These are phyloP conservation scores for Anser brachyrhynchus DNA, from an alignment of 2,113 vertebrate species.

Conservation along the genomic window DNA sequence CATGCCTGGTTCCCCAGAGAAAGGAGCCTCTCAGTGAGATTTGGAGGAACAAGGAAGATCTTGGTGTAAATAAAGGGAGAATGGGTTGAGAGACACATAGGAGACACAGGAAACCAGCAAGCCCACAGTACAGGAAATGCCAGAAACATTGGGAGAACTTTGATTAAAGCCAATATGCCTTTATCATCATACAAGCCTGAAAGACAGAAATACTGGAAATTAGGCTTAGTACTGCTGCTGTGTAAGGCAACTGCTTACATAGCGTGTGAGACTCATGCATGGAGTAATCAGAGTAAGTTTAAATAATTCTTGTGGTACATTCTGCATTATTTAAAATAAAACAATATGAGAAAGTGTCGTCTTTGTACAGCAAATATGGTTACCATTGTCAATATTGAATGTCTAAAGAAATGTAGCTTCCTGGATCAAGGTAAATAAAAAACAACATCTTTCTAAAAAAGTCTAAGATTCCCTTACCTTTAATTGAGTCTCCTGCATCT, in stretches of 20 bases:
- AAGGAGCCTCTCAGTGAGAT: neutral
- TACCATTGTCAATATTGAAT: neutral
- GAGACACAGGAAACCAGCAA: neutral
- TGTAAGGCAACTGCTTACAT: fast-evolving
- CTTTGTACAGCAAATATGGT: neutral
- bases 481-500: fast-evolving
- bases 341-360: neutral
- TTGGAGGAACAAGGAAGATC: neutral
- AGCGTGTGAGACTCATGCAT: fast-evolving
- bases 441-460: fast-evolving
- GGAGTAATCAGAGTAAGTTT: neutral
- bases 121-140: neutral
- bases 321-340: neutral
- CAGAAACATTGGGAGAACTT: neutral
- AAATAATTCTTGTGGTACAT: neutral
- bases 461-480: neutral
- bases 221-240: neutral
- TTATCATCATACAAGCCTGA: neutral
- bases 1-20: neutral
- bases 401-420: neutral
- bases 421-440: neutral
- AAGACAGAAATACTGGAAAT: neutral
- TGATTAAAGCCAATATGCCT: neutral
- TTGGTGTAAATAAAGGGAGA: neutral
- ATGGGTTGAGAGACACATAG: neutral